Base-by-base conservation (phyloP, 64 coral and sea anemone genomes). In the Stichodactyla helianthus region DNA sequence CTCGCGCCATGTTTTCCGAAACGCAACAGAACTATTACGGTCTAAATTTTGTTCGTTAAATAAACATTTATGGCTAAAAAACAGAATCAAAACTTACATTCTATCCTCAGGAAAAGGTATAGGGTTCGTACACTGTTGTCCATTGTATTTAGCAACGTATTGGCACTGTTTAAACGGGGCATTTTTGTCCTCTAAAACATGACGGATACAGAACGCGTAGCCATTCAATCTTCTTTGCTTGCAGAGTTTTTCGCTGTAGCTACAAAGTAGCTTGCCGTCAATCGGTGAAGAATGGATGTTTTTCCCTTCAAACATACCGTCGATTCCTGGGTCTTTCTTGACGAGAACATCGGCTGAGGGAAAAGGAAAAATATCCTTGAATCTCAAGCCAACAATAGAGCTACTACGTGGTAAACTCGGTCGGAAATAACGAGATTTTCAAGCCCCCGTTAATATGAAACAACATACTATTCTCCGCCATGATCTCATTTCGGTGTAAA, bases 161-260 rank as follows among this genome's bases (percentile, higher is more conserved):
- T 95, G 93, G 79, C 97, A 99, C 86, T 99, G 97, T 90, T 99
- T 99, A 82, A 99, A 99, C 59, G 97, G 97, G 55, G 97, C 93
- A 82, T 99, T 99, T 92, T 99, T 99, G 85, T 99, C 97, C 70
- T 99, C 97, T n/a, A 99, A 89, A 58, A 99, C 97, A 90, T 99
- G 97, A 90, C 97, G 97, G 89, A 99, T 99, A 99, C 97, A 99
- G 89, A 99, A 99, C 54, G 97, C 97, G 90, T 99, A 99, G 79
- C 90, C 93, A 95, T 99, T 99, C 88, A 99, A 85, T 64, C 97
- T 88, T 71, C 97, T 85, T 91, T 99, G 97, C 97, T 95, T 99
- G 90, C 97, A 99, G 53, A 94, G 90, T 86, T 99, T 99, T 58
- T 99, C 97, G 82, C 97, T 99, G 82, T 95, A 99, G 87, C 97